Base-by-base conservation (phyloP, 2,113 vertebrate genomes). In the Tachysurus fulvidraco region DNA sequence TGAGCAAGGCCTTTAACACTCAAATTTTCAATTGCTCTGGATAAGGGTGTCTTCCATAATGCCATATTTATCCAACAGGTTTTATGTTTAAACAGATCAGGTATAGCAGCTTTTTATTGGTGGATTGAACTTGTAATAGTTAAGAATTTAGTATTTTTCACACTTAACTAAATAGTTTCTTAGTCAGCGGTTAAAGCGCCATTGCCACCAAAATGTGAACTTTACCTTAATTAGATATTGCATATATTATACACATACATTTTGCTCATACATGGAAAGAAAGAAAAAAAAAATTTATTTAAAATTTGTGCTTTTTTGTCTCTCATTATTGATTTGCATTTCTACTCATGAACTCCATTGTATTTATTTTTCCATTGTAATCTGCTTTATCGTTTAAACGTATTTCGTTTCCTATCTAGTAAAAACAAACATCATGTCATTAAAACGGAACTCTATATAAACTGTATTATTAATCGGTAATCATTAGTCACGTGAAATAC, bases 401-500 rank as follows among this genome's bases (percentile, higher is more conserved):
- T 60, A 0, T 1, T 8, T 19, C 2, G 6, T 62, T 25, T 52
- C 55, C 25, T 16, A 77, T 77, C 36, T 36, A 36, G 36, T 50
- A 3, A n/a, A 50, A 52, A 23, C 7, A 0, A 23, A 23, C 2
- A 11, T 23, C 7, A 41, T 71, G 6, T 41, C 30, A 71, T 9
- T 41, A 17, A 36, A 19, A 74, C 2, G 23, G 0, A 52, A n/a
- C 14, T 44, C 2, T 41, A 5, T 14, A 14, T 52, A 28, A 46
- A n/a, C 69, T 21, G 5, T 23, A 1, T 44, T 9, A 74, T 23
- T 46, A 12, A 4, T 44, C 71, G 0, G 25, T 50, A 21, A 5
- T 74, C 71, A 28, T 12, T 74, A 25, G 50, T 78, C 76, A 79
- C 78, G 78, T 80, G 78, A 79, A 52, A 30, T 36, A 9, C 13